Evolutionary conservation across 2,113 vertebrate species (phyloP).

Genomic region (Potamarius usumacintae): DNA sequence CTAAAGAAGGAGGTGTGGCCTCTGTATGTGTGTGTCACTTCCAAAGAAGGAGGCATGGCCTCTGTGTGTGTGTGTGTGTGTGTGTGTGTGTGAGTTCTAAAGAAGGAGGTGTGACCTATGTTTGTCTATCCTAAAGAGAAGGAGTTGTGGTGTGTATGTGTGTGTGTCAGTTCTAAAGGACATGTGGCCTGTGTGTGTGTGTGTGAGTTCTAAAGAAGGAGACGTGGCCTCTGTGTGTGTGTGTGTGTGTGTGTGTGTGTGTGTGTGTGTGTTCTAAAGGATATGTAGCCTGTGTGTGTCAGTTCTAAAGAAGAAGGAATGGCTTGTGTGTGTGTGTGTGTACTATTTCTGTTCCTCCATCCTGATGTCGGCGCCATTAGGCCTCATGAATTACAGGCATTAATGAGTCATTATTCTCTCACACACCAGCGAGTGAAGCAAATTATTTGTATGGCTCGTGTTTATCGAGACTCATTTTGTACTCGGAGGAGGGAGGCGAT

Average conservation of each 20-base stretch:
- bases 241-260: background rate
- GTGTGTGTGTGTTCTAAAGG: background rate
- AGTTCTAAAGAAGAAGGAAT: background rate
- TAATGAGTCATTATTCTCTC: conserved; percentile 31
- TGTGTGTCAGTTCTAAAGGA: background rate
- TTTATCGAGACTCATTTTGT: conserved; percentile 31
- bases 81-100: background rate
- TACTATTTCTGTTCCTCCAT: background rate
- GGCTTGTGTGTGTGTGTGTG: conserved; percentile 20
- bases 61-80: background rate
- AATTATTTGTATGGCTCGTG: conserved; percentile 22
- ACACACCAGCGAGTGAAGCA: conserved; percentile 18
- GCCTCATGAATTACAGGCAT: conserved; percentile 28
- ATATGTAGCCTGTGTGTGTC: background rate
- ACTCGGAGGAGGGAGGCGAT: background rate
- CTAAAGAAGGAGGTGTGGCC: background rate
- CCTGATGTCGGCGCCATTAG: conserved; percentile 26
- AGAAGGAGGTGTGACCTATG: background rate
- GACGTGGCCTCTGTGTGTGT: background rate
- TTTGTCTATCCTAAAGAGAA: background rate
- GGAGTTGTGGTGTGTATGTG: background rate
- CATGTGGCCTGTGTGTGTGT: background rate
- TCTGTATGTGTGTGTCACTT: background rate
- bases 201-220: no score
- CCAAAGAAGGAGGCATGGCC: background rate